Conservation (phyloP, 2,113 vertebrate species). For the Diadophis punctatus region DNA sequence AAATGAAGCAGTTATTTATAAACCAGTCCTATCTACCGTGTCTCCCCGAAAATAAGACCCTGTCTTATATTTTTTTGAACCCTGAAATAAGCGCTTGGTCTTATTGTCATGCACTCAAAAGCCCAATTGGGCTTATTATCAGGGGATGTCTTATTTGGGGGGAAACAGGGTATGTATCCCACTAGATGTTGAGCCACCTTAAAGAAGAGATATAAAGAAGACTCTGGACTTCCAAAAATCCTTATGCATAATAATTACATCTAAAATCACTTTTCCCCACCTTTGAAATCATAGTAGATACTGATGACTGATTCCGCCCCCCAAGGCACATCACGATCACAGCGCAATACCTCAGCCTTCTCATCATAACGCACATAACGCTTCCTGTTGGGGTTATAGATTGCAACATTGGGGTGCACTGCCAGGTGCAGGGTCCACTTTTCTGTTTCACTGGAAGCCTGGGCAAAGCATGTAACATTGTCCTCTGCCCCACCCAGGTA, state of each 20-base stretch:
- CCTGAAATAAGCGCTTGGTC: too few relatives aligned
- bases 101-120: too few relatives aligned
- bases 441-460: conserved; percentile 32
- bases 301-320: conserved; percentile 33
- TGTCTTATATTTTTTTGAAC: too few relatives aligned
- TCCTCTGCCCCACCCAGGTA: conserved; percentile 45
- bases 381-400: conserved; percentile 28
- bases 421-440: conserved; percentile 42
- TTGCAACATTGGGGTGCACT: conserved; percentile 31
- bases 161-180: background rate
- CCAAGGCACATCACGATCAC: conserved; percentile 41
- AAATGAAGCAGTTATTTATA: background rate
- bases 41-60: too few relatives aligned
- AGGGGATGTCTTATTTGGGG: too few relatives aligned
- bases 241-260: background rate
- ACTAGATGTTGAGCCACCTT: background rate
- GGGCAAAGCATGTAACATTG: conserved; percentile 42
- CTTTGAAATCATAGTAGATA: conserved; percentile 35
- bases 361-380: conserved; percentile 35
- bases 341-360: conserved; percentile 16
- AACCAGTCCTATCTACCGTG: background rate
- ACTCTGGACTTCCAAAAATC: background rate
- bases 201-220: background rate
- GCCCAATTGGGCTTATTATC: too few relatives aligned
- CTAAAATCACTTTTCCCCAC: background rate